Conservation (phyloP, 2,888 invertebrate genomes). For the Eulithis prunata region DNA sequence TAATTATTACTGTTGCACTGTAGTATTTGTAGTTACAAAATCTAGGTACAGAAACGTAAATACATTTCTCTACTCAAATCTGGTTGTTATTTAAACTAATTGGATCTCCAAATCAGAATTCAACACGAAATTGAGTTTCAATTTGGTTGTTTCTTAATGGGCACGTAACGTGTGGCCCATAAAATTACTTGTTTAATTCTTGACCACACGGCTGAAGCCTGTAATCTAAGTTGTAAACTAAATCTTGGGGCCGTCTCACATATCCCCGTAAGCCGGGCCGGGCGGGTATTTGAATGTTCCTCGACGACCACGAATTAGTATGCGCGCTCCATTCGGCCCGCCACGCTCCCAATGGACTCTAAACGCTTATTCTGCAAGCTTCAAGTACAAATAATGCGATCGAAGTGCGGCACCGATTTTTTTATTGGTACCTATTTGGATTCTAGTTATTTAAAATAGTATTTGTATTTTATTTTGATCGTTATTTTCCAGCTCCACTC, state of each 20-base stretch:
- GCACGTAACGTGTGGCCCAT: constrained; percentile 66
- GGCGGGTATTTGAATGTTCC: constrained; percentile 77
- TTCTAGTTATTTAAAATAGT: no score
- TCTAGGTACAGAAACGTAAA: background rate
- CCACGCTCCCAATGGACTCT: constrained; percentile 68
- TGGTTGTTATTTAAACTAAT: constrained; percentile 43
- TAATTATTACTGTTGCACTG: no score
- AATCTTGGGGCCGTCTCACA: constrained; percentile 81
- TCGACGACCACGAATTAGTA: constrained; percentile 81
- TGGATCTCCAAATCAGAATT: constrained; percentile 41
- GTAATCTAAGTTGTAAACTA: constrained; percentile 83
- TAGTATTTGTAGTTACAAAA: no score
- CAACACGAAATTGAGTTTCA: constrained; percentile 60
- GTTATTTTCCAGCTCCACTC: no score
- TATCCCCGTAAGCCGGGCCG: constrained; percentile 79
- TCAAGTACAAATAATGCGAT: constrained; percentile 8
- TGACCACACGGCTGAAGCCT: constrained; percentile 70
- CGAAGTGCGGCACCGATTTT: background rate
- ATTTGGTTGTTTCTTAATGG: constrained; percentile 56
- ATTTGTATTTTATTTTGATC: no score
- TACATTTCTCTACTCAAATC: constrained; percentile 17
- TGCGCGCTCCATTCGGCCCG: constrained; percentile 76
- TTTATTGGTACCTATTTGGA: background rate
- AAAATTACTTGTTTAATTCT: constrained; percentile 81
- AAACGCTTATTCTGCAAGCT: constrained; percentile 64